phyloP scores from a whole-genome alignment of 2,797 vertebrate species.

The Falco concolor region DNA sequence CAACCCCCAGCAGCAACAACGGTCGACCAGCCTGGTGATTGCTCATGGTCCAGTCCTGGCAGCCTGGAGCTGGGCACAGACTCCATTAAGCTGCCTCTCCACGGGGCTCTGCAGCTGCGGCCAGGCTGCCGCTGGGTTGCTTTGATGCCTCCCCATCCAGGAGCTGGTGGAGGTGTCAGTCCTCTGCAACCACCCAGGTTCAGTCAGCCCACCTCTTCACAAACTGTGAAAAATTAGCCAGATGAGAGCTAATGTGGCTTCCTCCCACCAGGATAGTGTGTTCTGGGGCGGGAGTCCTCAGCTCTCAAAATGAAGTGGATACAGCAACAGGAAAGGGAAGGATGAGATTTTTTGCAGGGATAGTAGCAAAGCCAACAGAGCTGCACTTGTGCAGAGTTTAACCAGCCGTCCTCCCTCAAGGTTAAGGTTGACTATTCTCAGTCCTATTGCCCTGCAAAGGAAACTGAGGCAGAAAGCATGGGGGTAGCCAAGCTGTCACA shows the following conservation, averaged over 20 bases:
- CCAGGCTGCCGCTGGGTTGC: not conserved
- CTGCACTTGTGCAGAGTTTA: not conserved
- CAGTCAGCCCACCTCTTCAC: not conserved
- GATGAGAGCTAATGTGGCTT: not conserved
- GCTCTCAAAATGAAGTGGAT: not conserved
- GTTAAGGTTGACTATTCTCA: not conserved
- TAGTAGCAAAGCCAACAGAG: not conserved
- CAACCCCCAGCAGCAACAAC: accelerated
- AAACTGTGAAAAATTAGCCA: not conserved
- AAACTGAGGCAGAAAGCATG: not conserved
- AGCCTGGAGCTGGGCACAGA: not conserved
- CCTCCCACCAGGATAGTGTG: not conserved
- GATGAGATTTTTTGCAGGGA: not conserved
- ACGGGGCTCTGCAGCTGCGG: accelerated
- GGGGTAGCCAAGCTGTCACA: not conserved
- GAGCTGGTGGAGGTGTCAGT: not conserved
- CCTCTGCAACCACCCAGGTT: not conserved
- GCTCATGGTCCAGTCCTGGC: not conserved
- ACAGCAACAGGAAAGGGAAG: not conserved
- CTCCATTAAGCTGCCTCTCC: not conserved
- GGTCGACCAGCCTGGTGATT: not conserved
- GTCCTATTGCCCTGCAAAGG: not conserved
- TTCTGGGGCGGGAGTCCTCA: not conserved
- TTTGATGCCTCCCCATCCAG: not conserved
- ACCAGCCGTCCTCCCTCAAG: not conserved